Conservation (phyloP, 2,797 vertebrate genomes). For the Pipistrellus pygmaeus region DNA sequence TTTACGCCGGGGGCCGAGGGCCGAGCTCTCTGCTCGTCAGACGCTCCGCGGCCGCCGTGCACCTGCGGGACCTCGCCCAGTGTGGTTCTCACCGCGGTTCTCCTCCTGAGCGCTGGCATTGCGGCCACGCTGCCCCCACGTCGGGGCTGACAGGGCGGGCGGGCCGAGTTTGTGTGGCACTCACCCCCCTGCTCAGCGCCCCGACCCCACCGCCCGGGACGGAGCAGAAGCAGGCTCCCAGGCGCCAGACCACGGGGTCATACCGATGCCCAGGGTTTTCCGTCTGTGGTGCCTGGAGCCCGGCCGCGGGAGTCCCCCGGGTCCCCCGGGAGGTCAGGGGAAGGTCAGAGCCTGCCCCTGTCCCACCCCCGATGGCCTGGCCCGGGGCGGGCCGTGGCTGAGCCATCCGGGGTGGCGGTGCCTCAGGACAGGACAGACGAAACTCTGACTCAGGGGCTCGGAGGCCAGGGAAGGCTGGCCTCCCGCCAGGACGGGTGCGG, state of each 20-base stretch:
- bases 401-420: not conserved
- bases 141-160: fast-evolving
- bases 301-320: fast-evolving
- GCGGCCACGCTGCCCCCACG: fast-evolving
- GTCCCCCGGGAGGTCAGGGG: fast-evolving
- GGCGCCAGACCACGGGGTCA: fast-evolving
- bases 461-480: not conserved
- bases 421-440: not conserved
- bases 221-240: too few relatives aligned
- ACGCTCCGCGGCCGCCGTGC: too few relatives aligned
- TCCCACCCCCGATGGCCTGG: fast-evolving
- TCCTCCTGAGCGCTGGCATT: not conserved
- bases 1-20: not conserved
- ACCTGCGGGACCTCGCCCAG: too few relatives aligned
- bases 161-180: fast-evolving
- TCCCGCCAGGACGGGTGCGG: slow-evolving; percentile 51
- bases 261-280: fast-evolving
- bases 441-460: slow-evolving; percentile 75
- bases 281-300: not conserved
- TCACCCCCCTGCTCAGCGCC: not conserved
- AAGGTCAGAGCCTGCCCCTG: fast-evolving
- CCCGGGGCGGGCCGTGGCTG: not conserved
- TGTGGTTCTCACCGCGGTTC: not conserved
- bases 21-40: fast-evolving
- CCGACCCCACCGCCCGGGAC: not conserved